Evolutionary conservation across 2,113 vertebrate species (phyloP).

Genomic region (Eurypyga helias): DNA sequence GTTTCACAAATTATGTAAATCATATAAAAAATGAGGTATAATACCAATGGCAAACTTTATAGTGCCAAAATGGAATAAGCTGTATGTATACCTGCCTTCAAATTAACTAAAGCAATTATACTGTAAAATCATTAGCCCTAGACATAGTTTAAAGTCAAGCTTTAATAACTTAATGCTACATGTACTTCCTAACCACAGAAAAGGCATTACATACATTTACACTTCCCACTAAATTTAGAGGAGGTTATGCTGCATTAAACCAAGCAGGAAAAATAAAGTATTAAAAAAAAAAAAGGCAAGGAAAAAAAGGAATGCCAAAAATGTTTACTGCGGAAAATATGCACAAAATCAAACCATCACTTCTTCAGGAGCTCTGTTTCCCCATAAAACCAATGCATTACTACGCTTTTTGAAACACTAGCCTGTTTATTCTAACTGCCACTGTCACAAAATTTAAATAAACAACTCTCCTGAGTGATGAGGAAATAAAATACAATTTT

Average conservation of each 20-base stretch:
- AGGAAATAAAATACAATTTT: background rate
- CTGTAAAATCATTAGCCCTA: slow-evolving; percentile 74
- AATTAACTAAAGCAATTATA: slow-evolving; percentile 71
- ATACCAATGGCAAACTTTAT: slow-evolving; percentile 72
- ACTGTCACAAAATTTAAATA: background rate
- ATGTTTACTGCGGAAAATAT: slow-evolving; percentile 2
- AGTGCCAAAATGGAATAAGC: slow-evolving; percentile 71
- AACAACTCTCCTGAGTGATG: background rate
- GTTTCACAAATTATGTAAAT: slow-evolving; percentile 74
- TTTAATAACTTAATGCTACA: slow-evolving; percentile 73
- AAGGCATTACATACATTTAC: slow-evolving; percentile 65
- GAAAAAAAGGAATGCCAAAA: background rate
- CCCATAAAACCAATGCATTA: background rate
- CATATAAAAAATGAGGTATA: slow-evolving; percentile 67
- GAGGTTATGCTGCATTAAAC: slow-evolving; percentile 69
- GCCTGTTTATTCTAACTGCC: background rate
- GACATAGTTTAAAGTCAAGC: slow-evolving; percentile 69
- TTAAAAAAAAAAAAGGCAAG: background rate
- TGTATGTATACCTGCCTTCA: slow-evolving; percentile 70
- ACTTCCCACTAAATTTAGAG: slow-evolving; percentile 61
- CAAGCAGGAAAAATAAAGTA: slow-evolving; percentile 37
- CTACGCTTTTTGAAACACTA: background rate
- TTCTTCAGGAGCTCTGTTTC: background rate
- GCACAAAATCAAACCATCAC: background rate
- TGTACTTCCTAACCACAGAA: slow-evolving; percentile 68